Base-by-base conservation (phyloP, 2,888 invertebrate species). In the Saturnia japonica region DNA sequence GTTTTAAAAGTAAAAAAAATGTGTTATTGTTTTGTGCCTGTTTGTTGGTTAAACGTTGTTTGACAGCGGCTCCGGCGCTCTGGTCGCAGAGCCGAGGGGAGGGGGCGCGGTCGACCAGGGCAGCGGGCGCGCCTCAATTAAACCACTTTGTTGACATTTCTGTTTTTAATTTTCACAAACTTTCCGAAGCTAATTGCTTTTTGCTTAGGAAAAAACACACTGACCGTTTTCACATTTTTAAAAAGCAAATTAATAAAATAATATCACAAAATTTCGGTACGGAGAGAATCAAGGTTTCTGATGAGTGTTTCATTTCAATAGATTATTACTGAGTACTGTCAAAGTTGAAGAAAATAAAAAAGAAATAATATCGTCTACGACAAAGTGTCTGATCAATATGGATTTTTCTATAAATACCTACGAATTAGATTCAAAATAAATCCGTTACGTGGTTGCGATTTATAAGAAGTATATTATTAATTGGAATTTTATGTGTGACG, bases 11-110 rank as follows among this genome's bases (percentile, higher is more conserved):
- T 84, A 86, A 89, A 87, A 60, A 54, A 90, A 90, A 85, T 82
- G 84, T 90, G 89, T 90, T 91, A 89, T 91, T 89, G 86, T 86
- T 81, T 80, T 85, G 84, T 80, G 88, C 83, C 83, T 81, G 88
- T 85, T 90, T 88, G 88, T 87, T 87, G 87, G 87, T 84, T 90
- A 89, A 91, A 89, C 87, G 89, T 88, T 90, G 91, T 91, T 92
- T 89, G 91, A 91, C 90, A 87, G 87, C 79, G 80, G 79, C 77
- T 77, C 81, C 82, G 76, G 73, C 70, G 74, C 76, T 78, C 76
- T 74, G 75, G 75, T 73, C 74, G 74, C 72, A 74, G 74, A 80
- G 77, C 72, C 73, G 74, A 75, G 71, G 67, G 71, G 68, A 76
- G 78, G 74, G 78, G 77, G 70, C 74, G 72, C 74, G 72, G 79